Percentiles rank a stretch among this genome's conserved stretches.
Conservation (phyloP, 2,113 vertebrate genomes). For the Lutjanus erythropterus region DNA sequence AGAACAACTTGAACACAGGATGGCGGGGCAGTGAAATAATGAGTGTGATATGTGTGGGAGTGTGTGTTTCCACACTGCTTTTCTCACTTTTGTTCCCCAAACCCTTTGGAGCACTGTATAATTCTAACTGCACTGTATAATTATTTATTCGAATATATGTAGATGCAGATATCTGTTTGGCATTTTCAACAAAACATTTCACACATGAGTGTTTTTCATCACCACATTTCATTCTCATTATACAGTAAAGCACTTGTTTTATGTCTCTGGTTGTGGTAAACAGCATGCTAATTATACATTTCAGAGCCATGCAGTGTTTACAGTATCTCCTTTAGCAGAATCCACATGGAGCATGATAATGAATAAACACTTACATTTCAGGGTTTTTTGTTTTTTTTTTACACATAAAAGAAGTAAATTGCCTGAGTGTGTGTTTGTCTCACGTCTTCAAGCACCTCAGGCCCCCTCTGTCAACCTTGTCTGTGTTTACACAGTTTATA, state of each 20-base stretch:
- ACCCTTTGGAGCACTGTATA: background rate
- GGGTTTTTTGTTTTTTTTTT: background rate
- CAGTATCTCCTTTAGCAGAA: background rate
- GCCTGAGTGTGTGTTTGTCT: slow-evolving; percentile 1
- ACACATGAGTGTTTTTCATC: background rate
- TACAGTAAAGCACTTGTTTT: background rate
- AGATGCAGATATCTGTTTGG: background rate
- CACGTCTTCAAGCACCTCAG: background rate
- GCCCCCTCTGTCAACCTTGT: background rate
- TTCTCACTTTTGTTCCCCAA: background rate
- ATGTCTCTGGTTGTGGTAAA: background rate
- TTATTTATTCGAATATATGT: background rate
- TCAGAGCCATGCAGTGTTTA: background rate
- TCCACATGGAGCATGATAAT: background rate
- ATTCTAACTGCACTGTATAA: background rate
- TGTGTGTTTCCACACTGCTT: background rate
- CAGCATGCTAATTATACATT: background rate
- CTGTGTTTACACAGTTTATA: background rate
- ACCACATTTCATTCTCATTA: background rate
- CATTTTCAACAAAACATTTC: background rate
- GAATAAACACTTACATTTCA: background rate
- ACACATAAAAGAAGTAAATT: background rate
- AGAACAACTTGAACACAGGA: background rate
- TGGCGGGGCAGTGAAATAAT: background rate
- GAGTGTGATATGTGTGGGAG: background rate